Evolutionary conservation across 2,113 vertebrate genomes (phyloP).

Genomic region (Ibidorhyncha struthersii): DNA sequence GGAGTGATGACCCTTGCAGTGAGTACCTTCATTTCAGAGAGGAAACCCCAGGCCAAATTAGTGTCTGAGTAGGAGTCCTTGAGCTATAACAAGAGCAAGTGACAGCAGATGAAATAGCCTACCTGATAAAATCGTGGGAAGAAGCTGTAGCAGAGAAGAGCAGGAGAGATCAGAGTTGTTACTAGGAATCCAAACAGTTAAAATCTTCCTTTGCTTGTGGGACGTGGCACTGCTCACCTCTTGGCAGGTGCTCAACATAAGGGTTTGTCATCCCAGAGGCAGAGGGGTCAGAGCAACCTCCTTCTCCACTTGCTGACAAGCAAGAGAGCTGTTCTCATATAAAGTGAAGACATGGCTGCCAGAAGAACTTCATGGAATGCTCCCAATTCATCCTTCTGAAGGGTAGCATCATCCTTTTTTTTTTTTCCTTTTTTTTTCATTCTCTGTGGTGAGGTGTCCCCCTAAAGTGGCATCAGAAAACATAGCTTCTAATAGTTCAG

Average conservation of each 20-base stretch:
- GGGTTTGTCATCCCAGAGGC: background rate
- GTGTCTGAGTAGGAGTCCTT: background rate
- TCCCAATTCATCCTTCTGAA: background rate
- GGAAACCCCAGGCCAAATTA: background rate
- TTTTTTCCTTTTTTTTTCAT: background rate
- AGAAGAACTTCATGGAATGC: background rate
- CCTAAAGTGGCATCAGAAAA: background rate
- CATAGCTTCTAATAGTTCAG: background rate
- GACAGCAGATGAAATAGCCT: background rate
- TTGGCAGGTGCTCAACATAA: background rate
- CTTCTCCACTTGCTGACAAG: background rate
- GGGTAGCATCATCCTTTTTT: background rate
- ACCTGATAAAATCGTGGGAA: background rate
- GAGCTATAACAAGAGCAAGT: background rate
- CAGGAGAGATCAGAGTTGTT: background rate
- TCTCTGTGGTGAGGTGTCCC: background rate
- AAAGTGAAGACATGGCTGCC: background rate
- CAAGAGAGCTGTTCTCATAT: background rate
- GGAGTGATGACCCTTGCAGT: background rate
- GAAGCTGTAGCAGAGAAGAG: background rate
- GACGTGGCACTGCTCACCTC: accelerated
- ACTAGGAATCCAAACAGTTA: background rate
- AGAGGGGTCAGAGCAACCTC: background rate
- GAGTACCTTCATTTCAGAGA: background rate
- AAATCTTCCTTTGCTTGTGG: background rate